Evolutionary conservation across 2,113 vertebrate genomes (phyloP), one percentile per base, ranked within the genome.

Genomic region (Gracilinanus agilis): DNA sequence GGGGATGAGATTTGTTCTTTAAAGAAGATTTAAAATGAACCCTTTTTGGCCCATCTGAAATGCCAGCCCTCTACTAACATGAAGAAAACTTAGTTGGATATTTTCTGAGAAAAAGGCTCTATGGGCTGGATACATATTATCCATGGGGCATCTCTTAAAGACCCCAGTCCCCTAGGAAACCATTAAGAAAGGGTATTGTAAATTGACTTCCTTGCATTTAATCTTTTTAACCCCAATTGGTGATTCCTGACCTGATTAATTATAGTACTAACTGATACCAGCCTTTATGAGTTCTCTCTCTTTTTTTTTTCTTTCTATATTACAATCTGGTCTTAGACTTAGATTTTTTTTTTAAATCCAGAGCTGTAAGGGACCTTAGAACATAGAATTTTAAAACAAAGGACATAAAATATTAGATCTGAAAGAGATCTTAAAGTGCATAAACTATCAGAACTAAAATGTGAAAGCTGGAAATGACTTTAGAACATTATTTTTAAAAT

Each of bases 151-250:
- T 88, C 83, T 75, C 54, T 55, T 53, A 27, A 83, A 93, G 91
- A 89, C 3, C 8, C 1, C 1, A 24, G 54, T 24, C 1, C 0
- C 12, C 67, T 49, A 12, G 1, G 54, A 10, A 3, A 3, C 89
- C 83, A n/a, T 40, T 40, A 55, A 95, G 29, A 27, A 24, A 40
- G 23, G 0, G 0, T 3, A 0, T 55, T 54, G 55, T 34, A 27
- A 25, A 11, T 58, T 61, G 6, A 24, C 44, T 61, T 12, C 29
- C 13, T 40, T 4, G 0, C 1, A 0, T 0, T 54, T 92, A 40
- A 24, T 24, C 10, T 25, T 55, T 44, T 1, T 24, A 58, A 12
- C 3, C 54, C 44, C 23, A 23, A 44, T 0, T 1, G 0, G 27
- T 34, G 0, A 10, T 9, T 9, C 29, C 40, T 89, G 21, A 24